Evolutionary conservation across 2,888 invertebrate species (phyloP).

Genomic region (Acholoe squamosa): DNA sequence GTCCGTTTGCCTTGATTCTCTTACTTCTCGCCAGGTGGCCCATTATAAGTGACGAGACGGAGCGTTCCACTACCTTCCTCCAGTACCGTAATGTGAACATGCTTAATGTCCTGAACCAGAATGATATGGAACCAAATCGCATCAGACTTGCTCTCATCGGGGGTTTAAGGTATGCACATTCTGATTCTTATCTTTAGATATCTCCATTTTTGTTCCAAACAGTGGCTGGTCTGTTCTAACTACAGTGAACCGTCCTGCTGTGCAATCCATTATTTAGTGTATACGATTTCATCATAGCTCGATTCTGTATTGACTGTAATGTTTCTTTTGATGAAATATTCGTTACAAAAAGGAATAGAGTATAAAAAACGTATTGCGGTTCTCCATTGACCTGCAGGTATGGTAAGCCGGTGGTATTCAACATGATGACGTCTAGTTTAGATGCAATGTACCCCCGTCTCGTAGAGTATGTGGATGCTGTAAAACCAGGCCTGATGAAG

Average conservation of each 20-base stretch:
- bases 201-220: not conserved
- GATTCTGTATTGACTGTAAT: not conserved
- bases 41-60: not conserved
- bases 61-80: slow-evolving; percentile 21
- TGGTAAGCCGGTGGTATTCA: slow-evolving; percentile 36
- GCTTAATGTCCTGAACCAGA: not conserved
- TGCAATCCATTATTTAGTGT: not conserved
- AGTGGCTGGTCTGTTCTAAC: not conserved
- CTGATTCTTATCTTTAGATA: too few relatives aligned
- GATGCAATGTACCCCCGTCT: not conserved
- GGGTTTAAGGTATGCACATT: not conserved
- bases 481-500: not conserved
- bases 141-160: not conserved
- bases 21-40: not conserved
- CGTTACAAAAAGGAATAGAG: not conserved
- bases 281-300: too few relatives aligned
- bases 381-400: not conserved
- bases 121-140: not conserved
- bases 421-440: not conserved
- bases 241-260: not conserved
- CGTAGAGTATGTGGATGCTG: not conserved
- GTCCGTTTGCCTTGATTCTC: not conserved
- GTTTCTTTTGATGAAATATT: not conserved
- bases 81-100: not conserved
- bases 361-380: not conserved